These are phyloP conservation scores for Uria aalge DNA, from an alignment of 2,113 vertebrate species.

Conservation along the genomic window DNA sequence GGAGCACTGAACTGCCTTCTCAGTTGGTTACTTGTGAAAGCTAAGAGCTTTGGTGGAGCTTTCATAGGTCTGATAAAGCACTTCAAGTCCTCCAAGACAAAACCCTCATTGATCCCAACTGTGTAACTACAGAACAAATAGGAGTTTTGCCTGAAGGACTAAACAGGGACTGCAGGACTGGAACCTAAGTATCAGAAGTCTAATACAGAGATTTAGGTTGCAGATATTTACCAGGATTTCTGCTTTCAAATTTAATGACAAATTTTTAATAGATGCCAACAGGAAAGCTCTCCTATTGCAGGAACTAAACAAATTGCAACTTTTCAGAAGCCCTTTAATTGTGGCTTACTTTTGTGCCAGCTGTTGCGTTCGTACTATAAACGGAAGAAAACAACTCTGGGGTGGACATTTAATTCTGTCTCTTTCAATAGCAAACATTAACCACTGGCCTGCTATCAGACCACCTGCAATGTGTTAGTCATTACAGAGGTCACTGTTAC, in stretches of 20 bases:
- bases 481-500: conserved; percentile 95
- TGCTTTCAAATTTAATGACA: not conserved
- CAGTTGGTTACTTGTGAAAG: not conserved
- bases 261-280: not conserved
- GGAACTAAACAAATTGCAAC: not conserved
- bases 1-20: not conserved
- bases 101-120: not conserved
- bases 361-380: conserved; percentile 71
- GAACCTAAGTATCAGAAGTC: not conserved
- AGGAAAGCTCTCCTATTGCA: not conserved
- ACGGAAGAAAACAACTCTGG: conserved; percentile 59
- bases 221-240: not conserved
- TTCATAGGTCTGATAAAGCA: not conserved
- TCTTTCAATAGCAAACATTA: conserved; percentile 54
- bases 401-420: conserved; percentile 65
- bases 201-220: not conserved
- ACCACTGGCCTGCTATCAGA: conserved; percentile 83
- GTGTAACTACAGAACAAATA: not conserved
- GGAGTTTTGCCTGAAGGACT: not conserved
- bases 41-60: not conserved
- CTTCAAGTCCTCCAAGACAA: not conserved
- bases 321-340: conserved; percentile 34
- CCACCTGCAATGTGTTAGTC: conserved; percentile 97
- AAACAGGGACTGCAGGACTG: not conserved
- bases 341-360: conserved; percentile 49